These are phyloP conservation scores for Emys orbicularis DNA, from an alignment of 2,797 vertebrate species.

Conservation along the genomic window DNA sequence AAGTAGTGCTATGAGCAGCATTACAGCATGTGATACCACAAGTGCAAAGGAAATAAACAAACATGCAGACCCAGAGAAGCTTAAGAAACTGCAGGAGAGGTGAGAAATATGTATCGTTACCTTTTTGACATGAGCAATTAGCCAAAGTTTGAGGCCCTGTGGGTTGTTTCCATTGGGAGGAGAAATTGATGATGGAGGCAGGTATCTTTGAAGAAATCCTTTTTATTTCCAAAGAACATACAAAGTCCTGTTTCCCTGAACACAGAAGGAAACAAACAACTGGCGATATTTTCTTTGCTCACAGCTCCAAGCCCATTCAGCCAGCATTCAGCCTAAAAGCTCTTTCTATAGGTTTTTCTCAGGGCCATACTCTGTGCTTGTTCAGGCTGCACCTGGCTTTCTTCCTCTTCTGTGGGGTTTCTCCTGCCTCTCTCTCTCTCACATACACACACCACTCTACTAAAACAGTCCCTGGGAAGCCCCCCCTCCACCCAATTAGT, in stretches of 20 bases:
- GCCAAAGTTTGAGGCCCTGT: background rate
- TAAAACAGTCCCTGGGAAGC: background rate
- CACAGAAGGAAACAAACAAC: background rate
- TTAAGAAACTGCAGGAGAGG: conserved; percentile 75
- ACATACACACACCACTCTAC: background rate
- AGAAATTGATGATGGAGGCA: background rate
- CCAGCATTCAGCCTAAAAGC: background rate
- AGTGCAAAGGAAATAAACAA: conserved; percentile 13
- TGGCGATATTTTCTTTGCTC: too few relatives aligned
- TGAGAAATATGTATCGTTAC: conserved; percentile 11
- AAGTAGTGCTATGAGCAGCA: background rate
- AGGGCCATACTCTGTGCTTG: background rate
- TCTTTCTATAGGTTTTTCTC: background rate
- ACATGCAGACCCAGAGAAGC: conserved; percentile 68
- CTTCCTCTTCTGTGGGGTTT: background rate
- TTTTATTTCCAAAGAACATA: background rate
- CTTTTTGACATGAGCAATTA: background rate
- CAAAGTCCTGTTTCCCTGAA: background rate
- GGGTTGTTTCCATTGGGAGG: background rate
- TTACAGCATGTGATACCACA: background rate
- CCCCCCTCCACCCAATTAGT: background rate
- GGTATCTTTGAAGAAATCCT: background rate
- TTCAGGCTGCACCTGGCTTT: background rate
- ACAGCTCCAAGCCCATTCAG: too few relatives aligned
- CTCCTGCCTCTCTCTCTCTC: too few relatives aligned